Evolutionary conservation across 53 echinoderm and acorn worm species (phyloP).

Genomic region (Paelopatides confundens): DNA sequence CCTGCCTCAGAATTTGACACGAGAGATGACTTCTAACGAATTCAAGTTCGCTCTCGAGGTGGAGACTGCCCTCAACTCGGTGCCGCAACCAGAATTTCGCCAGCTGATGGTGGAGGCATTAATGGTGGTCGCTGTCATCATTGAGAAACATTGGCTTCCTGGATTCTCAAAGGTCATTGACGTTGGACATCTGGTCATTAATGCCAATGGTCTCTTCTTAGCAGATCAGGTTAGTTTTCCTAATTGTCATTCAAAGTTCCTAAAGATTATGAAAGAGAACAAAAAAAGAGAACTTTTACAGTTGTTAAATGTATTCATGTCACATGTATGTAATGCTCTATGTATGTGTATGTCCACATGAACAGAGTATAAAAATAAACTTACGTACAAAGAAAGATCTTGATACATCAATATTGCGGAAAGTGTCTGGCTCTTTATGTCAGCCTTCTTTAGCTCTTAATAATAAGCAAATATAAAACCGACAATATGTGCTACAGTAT

Average conservation of each 20-base stretch:
- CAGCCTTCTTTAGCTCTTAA: too few species aligned
- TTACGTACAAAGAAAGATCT: too few species aligned
- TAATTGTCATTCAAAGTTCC: neutral
- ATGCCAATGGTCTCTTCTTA: slow-evolving; percentile 89
- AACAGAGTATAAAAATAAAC: too few species aligned
- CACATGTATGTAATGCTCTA: too few species aligned
- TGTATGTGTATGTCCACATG: too few species aligned
- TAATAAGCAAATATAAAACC: too few species aligned
- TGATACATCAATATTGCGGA: too few species aligned
- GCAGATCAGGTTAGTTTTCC: slow-evolving; percentile 81
- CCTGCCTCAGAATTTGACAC: slow-evolving; percentile 82
- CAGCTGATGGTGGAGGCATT: slow-evolving; percentile 97
- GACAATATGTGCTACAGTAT: too few species aligned
- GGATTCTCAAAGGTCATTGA: slow-evolving; percentile 79
- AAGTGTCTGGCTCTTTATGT: too few species aligned
- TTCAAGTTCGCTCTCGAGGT: slow-evolving; percentile 95
- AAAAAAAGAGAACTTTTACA: neutral
- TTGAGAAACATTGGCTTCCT: slow-evolving; percentile 88
- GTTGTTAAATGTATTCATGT: too few species aligned
- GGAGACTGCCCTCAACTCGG: slow-evolving; percentile 86
- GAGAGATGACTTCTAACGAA: slow-evolving; percentile 96
- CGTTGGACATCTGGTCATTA: slow-evolving; percentile 76
- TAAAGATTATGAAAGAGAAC: neutral
- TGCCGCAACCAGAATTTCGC: slow-evolving; percentile 90
- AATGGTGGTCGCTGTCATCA: slow-evolving; percentile 87